Base-by-base conservation (phyloP, 2,797 vertebrate species). In the Pelochelys cantorii region DNA sequence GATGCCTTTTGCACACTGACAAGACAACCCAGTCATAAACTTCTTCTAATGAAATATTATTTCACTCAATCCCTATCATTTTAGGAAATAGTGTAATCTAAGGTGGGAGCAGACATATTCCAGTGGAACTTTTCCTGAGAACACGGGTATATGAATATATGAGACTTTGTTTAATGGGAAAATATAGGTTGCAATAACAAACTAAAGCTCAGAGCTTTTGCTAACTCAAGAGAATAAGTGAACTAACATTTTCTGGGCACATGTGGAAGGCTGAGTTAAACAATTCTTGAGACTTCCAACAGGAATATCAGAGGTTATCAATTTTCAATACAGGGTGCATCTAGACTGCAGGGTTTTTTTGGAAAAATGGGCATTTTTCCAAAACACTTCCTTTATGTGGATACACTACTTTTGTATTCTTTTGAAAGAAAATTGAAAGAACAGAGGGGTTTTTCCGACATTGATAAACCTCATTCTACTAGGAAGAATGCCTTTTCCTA, bases 1-100 rank as follows among this genome's bases (percentile, higher is more conserved):
- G 97, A 97, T 97, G 97, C 91, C 95, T 96, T 96, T 97, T 62
- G 95, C 97, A 92, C 96, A 96, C 96, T 96, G 93, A 95, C 94
- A 97, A 94, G 94, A 97, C 96, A 97, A 96, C 95, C 95, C 96
- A 97, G 96, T 94, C 96, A 96, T 95, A 96, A 97, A 96, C 93
- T 96, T 96, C 97, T 96, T 81, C 94, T 96, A 95, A 94, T 90
- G 94, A 93, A 96, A 97, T 95, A 94, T 94, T 96, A 93, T 95
- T 97, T 96, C 95, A 97, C 87, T 97, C 95, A 94, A 97, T 94
- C 96, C 95, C 95, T 95, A 92, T 96, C 92, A 94, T 90, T n/a
- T 65, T 94, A 93, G 78, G 84, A 97, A 96, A 91, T 95, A 96
- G 95, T 96, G 92, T 96, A 97, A 97, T 96, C 94, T 94, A 95